These are phyloP conservation scores for Nannoperca obscura DNA, from an alignment of 2,797 vertebrate genomes.

Conservation along the genomic window DNA sequence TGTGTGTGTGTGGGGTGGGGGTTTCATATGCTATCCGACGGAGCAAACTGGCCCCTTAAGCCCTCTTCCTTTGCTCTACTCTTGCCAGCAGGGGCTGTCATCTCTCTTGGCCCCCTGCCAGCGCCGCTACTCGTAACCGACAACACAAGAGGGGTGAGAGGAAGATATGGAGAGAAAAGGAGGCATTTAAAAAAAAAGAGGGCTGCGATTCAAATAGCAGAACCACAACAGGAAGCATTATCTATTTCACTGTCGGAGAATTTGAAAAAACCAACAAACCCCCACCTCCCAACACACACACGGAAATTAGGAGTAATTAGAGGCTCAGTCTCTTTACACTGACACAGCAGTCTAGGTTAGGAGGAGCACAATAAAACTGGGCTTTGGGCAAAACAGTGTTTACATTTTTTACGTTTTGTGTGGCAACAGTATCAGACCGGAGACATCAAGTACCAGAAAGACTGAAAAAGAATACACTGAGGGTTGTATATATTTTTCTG, in stretches of 20 bases:
- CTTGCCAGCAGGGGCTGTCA: conserved; percentile 58
- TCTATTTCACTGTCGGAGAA: conserved; percentile 55
- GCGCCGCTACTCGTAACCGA: conserved; percentile 42
- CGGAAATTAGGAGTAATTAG: conserved; percentile 53
- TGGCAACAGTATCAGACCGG: background rate
- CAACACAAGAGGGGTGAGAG: conserved; percentile 29
- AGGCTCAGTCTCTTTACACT: conserved; percentile 28
- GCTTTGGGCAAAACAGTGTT: background rate
- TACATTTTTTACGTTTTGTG: background rate
- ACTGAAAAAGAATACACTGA: background rate
- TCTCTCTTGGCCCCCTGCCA: conserved; percentile 71
- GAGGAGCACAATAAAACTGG: conserved; percentile 18
- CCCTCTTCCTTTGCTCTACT: conserved; percentile 48
- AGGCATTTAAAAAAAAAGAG: conserved; percentile 34
- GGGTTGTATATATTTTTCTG: background rate
- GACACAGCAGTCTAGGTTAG: conserved; percentile 33
- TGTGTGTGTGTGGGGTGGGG: background rate
- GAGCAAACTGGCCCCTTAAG: conserved; percentile 31
- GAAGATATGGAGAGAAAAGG: conserved; percentile 43
- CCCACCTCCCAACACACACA: background rate
- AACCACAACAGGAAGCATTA: conserved; percentile 50
- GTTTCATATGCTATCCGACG: background rate
- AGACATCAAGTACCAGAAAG: background rate
- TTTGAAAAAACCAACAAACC: conserved; percentile 31
- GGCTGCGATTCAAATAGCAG: conserved; percentile 35